Percentiles rank a stretch among this genome's conserved stretches.
These are phyloP conservation scores for Notothenia coriiceps DNA, from an alignment of 2,113 vertebrate species.

Conservation along the genomic window DNA sequence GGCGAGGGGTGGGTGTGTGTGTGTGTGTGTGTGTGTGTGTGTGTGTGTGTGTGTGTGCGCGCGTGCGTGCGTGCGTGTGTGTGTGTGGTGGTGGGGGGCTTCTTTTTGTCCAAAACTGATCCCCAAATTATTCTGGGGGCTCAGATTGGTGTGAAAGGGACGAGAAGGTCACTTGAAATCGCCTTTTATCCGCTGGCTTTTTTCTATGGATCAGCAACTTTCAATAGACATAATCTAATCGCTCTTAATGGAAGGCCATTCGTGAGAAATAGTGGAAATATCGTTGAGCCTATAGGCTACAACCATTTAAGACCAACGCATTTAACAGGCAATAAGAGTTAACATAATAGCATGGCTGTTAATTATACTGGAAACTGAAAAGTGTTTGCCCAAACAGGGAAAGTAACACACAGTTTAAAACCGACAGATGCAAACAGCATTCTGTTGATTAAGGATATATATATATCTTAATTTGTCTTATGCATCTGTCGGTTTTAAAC, in stretches of 20 bases:
- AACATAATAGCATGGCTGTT: constrained; percentile 19
- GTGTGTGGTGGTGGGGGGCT: constrained; percentile 70
- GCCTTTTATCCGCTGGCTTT: constrained; percentile 95
- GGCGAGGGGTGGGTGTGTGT: constrained; percentile 55
- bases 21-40: constrained; percentile 4
- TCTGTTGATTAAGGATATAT: no score
- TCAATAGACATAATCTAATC: constrained; percentile 97
- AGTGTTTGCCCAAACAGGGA: neutral
- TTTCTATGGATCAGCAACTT: constrained; percentile 95
- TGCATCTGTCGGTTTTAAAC: no score
- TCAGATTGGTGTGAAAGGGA: constrained; percentile 97
- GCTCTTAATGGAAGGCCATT: constrained; percentile 89
- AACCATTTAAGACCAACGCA: constrained; percentile 56
- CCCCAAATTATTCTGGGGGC: constrained; percentile 90
- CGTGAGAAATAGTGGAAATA: constrained; percentile 83
- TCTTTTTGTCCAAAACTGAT: constrained; percentile 90
- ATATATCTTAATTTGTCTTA: no score
- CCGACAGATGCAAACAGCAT: no score
- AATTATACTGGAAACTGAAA: constrained; percentile 46
- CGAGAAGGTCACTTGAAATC: constrained; percentile 96
- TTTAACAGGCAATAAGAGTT: constrained; percentile 48
- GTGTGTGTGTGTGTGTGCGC: constrained; percentile 53
- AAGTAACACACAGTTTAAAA: constrained; percentile 3
- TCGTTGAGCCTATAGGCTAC: constrained; percentile 52
- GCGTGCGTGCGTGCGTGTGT: constrained; percentile 8